Percentiles rank a stretch among this genome's conserved stretches.
Conservation (phyloP, 2,113 vertebrate genomes). For the Epinephelus cyanopodus region DNA sequence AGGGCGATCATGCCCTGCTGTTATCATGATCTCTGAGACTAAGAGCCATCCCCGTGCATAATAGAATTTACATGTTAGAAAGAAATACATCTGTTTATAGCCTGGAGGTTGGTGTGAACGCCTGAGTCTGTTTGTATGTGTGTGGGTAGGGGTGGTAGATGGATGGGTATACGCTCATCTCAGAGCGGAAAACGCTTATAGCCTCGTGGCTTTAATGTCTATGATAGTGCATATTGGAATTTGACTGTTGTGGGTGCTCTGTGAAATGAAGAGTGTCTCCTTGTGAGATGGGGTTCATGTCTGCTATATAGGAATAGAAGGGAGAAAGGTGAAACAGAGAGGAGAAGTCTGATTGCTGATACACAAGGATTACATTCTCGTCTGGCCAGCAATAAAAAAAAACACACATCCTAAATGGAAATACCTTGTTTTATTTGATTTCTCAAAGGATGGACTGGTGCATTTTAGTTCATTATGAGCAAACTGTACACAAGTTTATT, state of each 20-base stretch:
- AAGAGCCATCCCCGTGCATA: conserved; percentile 45
- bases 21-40: conserved; percentile 60
- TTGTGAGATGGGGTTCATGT: conserved; percentile 35
- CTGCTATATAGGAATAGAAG: neutral
- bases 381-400: conserved; percentile 1
- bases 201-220: conserved; percentile 43
- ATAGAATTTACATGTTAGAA: conserved; percentile 53
- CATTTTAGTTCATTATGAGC: neutral
- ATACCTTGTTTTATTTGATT: neutral
- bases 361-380: conserved; percentile 23
- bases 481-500: neutral
- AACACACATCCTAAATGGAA: neutral
- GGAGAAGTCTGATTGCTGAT: neutral
- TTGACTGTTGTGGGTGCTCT: conserved; percentile 21
- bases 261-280: conserved; percentile 29
- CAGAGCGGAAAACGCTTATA: conserved; percentile 12
- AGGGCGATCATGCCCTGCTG: conserved; percentile 33
- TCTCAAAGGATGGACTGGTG: neutral
- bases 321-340: neutral
- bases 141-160: conserved; percentile 41
- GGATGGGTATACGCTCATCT: conserved; percentile 48
- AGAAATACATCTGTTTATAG: conserved; percentile 62
- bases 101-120: conserved; percentile 57
- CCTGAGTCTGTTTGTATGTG: conserved; percentile 35
- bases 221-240: conserved; percentile 39